Evolutionary conservation across 2,797 vertebrate genomes (phyloP), one percentile per base, ranked within the genome.

Genomic region (Hylomyscus alleni): DNA sequence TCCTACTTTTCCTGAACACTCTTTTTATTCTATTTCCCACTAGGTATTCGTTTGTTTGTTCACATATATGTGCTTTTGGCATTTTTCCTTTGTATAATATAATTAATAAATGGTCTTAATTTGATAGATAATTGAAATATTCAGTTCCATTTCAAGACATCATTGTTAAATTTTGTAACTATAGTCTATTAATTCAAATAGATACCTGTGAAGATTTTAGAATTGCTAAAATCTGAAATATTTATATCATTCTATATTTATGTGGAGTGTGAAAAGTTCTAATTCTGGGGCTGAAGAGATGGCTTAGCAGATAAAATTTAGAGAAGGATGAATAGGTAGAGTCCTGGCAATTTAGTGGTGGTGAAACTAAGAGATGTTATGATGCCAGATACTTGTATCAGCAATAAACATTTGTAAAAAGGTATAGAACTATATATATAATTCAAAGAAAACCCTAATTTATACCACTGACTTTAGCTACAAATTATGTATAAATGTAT

Each of bases 121-220:
- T 87, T 82, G 65, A 91, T 56, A 86, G 12, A 82, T 10, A 37
- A 14, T 75, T 85, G 34, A 86, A 96, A 90, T 29, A 81, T n/a
- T 47, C 0, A 7, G 24, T 65, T 11, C 1, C 44, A 34, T 87
- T 93, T 93, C 26, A 91, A 96, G 90, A 34, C 19, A 72, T 69
- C 34, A 69, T 44, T 29, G 47, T 76, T 87, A 90, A 92, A 77
- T 54, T 90, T 20, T 92, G 50, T n/a, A 84, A 3, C 22, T 7
- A 26, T 47, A 90, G 50, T 65, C 37, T n/a, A 73, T 40, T 73
- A 37, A 40, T 40, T 82, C 56, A 60, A 60, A 82, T 82, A 60
- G 40, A 60, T 40, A 40, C 37, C 15, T 60, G 80, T 82, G 29
- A 82, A 37, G 4, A 17, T 82, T 60, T 60, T 82, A 82, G 56